Evolutionary conservation across 2,797 vertebrate genomes (phyloP).

Genomic region (Ctenosaura bakeri): DNA sequence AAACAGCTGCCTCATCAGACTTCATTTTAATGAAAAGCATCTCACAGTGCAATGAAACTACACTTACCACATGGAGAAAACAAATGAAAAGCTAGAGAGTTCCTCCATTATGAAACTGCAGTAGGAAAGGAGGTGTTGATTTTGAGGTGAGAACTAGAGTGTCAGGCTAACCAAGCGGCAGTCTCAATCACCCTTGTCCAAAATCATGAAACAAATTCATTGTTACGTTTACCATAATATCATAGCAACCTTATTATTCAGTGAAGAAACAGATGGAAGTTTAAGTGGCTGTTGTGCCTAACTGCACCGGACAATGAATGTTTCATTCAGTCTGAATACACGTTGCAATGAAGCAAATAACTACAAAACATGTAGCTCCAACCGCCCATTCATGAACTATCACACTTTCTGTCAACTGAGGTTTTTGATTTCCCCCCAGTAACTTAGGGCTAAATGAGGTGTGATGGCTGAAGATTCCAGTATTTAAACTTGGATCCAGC

Average conservation of each 20-base stretch:
- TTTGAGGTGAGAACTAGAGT: too few relatives aligned
- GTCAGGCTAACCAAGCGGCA: not conserved
- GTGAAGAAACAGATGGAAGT: too few relatives aligned
- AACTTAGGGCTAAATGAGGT: not conserved
- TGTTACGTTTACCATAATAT: too few relatives aligned
- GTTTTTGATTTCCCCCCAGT: too few relatives aligned
- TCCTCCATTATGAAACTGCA: not conserved
- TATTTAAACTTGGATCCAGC: not conserved
- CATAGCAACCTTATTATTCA: too few relatives aligned
- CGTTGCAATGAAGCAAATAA: too few relatives aligned
- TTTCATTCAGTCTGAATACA: too few relatives aligned
- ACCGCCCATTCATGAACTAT: too few relatives aligned
- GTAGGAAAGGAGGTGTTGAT: not conserved
- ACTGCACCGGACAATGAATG: too few relatives aligned
- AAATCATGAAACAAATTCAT: not conserved
- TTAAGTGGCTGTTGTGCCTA: too few relatives aligned
- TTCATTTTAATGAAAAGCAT: not conserved
- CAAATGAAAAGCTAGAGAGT: not conserved
- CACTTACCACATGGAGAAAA: not conserved
- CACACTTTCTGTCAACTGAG: too few relatives aligned
- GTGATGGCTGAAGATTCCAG: not conserved
- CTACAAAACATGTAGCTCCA: too few relatives aligned
- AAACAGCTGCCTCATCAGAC: not conserved
- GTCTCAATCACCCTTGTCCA: not conserved
- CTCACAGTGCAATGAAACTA: not conserved